Conservation (phyloP, 1,140 invertebrate genomes). For the Zaprionus kolodkinae region DNA sequence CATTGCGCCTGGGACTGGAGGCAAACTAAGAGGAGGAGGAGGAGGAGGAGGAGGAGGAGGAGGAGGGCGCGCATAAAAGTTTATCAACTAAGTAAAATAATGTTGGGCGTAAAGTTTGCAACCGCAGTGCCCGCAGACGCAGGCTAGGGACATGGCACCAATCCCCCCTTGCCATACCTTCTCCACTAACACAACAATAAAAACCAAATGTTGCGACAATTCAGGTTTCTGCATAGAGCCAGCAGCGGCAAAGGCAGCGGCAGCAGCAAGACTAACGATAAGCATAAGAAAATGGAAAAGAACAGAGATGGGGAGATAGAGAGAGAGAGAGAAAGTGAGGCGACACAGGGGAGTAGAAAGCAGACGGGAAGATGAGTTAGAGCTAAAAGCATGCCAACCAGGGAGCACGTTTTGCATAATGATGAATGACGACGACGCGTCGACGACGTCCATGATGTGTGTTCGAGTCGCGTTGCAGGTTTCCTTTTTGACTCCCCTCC, state of each 20-base stretch:
- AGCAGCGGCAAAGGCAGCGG: not conserved
- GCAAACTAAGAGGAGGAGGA: slow-evolving; percentile 6
- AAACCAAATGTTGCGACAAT: slow-evolving; percentile 78
- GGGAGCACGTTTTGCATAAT: slow-evolving; percentile 80
- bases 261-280: slow-evolving; percentile 22
- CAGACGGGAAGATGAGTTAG: slow-evolving; percentile 16
- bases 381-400: slow-evolving; percentile 66
- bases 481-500: slow-evolving; percentile 6
- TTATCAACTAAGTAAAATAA: slow-evolving; percentile 82
- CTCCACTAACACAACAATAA: slow-evolving; percentile 62
- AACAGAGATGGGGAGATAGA: not conserved
- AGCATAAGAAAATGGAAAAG: not conserved
- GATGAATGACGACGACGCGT: slow-evolving; percentile 76
- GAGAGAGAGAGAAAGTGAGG: not conserved
- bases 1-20: slow-evolving; percentile 6
- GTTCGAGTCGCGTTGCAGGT: slow-evolving; percentile 35
- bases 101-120: slow-evolving; percentile 78
- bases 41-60: too few species aligned
- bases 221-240: slow-evolving; percentile 43
- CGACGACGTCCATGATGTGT: slow-evolving; percentile 54
- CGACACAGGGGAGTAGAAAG: not conserved
- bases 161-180: not conserved
- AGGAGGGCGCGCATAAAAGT: slow-evolving; percentile 63
- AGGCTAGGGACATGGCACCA: slow-evolving; percentile 24
- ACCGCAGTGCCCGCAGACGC: slow-evolving; percentile 71